Percentiles rank a stretch among this genome's conserved stretches.
phyloP scores from a whole-genome alignment of 2,888 invertebrate species.

The Aphodius granarius region DNA sequence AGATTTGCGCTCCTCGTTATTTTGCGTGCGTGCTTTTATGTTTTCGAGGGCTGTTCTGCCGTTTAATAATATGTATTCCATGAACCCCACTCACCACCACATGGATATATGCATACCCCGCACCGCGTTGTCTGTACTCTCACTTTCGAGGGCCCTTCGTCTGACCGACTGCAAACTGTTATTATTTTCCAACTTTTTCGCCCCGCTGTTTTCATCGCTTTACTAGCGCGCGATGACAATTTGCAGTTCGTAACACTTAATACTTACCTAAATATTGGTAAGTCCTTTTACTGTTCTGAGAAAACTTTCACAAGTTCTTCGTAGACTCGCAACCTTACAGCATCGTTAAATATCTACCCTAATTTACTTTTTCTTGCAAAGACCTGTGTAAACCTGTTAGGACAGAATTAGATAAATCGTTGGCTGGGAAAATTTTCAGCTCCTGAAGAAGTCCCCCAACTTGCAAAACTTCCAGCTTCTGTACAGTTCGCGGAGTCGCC shows the following conservation, averaged over 20 bases:
- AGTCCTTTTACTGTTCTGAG: no score
- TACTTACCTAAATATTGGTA: no score
- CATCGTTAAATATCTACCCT: no score
- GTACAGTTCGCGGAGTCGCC: background rate
- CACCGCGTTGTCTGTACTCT: background rate
- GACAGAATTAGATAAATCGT: no score
- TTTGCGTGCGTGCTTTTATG: slow-evolving; percentile 27
- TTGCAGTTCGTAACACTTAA: no score
- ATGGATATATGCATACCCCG: slow-evolving; percentile 3
- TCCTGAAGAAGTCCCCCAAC: background rate
- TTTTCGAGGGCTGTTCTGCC: slow-evolving; percentile 25
- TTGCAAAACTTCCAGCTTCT: background rate
- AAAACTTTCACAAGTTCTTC: no score
- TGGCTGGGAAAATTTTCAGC: background rate
- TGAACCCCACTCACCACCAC: slow-evolving; percentile 20
- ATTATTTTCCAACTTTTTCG: slow-evolving; percentile 5
- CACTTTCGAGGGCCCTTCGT: background rate
- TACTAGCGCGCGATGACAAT: no score
- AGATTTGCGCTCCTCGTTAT: slow-evolving; percentile 22
- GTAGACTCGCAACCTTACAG: no score
- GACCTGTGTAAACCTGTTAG: no score
- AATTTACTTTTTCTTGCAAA: no score
- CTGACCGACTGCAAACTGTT: slow-evolving; percentile 6
- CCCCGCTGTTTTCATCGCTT: background rate
- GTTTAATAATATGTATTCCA: slow-evolving; percentile 30